phyloP scores from a whole-genome alignment of 2,888 invertebrate species.

The Bruchidius siliquastri region DNA sequence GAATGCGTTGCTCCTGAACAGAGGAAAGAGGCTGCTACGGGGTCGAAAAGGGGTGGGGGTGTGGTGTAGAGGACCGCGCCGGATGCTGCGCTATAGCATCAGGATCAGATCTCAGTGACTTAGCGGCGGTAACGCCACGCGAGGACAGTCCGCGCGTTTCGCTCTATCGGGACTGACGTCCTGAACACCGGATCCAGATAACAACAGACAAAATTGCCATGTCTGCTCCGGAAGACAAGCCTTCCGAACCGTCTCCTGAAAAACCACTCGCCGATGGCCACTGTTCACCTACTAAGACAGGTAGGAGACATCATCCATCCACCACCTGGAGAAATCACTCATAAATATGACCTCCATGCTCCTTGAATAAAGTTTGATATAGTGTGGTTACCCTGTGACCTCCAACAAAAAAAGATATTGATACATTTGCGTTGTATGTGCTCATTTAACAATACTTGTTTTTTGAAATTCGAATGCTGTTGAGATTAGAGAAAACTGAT shows the following conservation, averaged over 20 bases:
- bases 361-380: too few relatives aligned
- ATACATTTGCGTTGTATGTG: too few relatives aligned
- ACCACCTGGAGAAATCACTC: too few relatives aligned
- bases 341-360: background rate
- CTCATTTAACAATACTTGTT: too few relatives aligned
- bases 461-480: too few relatives aligned
- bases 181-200: slow-evolving; percentile 17
- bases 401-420: too few relatives aligned
- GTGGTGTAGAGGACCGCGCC: slow-evolving; percentile 29
- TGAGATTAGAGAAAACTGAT: too few relatives aligned
- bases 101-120: slow-evolving; percentile 37
- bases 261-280: slow-evolving; percentile 46
- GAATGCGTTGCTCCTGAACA: slow-evolving; percentile 14
- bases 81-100: slow-evolving; percentile 51
- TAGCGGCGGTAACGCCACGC: slow-evolving; percentile 34
- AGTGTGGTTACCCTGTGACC: too few relatives aligned
- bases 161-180: slow-evolving; percentile 40
- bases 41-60: slow-evolving; percentile 27
- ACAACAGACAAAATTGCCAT: slow-evolving; percentile 27
- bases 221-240: slow-evolving; percentile 44
- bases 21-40: slow-evolving; percentile 27
- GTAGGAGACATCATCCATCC: slow-evolving; percentile 22
- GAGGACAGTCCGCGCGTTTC: slow-evolving; percentile 28
- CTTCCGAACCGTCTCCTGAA: slow-evolving; percentile 29
- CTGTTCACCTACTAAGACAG: slow-evolving; percentile 45